Conservation (phyloP, 2,797 vertebrate genomes). For the Arvicola amphibius region DNA sequence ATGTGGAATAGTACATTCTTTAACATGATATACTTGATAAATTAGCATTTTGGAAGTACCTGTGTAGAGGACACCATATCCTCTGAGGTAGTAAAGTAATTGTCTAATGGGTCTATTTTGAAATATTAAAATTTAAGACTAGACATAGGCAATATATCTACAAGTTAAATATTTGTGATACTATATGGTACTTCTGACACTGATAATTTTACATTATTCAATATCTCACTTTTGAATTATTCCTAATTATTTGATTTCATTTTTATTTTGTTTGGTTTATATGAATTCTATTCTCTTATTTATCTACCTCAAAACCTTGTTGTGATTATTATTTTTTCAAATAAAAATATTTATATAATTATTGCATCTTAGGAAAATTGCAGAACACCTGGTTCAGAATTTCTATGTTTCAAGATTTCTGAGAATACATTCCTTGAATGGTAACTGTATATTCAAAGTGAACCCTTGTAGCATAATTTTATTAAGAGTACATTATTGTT, state of each 20-base stretch:
- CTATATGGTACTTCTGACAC: neutral
- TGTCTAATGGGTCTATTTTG: neutral
- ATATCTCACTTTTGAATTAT: neutral
- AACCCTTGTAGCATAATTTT: neutral
- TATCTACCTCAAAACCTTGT: neutral
- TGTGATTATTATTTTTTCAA: neutral
- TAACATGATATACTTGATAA: neutral
- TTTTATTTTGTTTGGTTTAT: neutral
- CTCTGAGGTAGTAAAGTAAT: neutral
- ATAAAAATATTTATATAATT: neutral
- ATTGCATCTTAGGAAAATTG: neutral
- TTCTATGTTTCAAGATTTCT: neutral
- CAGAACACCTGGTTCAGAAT: neutral
- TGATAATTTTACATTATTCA: neutral
- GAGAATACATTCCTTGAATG: neutral
- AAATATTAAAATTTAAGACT: constrained; percentile 38
- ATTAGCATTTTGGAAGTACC: neutral
- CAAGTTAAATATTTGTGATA: neutral
- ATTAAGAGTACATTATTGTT: neutral
- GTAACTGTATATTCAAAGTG: neutral
- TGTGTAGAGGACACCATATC: neutral
- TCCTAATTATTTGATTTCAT: neutral
- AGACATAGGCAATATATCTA: neutral
- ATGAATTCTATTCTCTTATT: neutral
- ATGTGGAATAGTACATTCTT: neutral